These are phyloP conservation scores for Tylochromis polylepis DNA, from an alignment of 2,113 vertebrate species.

Conservation along the genomic window DNA sequence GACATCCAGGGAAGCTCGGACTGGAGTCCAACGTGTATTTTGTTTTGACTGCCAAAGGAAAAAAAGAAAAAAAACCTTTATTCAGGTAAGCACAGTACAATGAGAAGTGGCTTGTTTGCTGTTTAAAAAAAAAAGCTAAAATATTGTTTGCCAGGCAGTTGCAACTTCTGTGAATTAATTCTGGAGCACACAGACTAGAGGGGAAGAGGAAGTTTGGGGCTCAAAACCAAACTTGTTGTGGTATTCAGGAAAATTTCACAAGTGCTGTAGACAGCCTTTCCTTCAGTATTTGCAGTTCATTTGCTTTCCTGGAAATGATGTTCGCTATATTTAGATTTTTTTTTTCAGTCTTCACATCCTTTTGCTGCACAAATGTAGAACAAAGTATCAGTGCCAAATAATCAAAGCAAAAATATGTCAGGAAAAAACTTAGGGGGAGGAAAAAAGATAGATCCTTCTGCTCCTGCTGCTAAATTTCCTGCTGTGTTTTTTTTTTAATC, in stretches of 20 bases:
- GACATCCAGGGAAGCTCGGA: not conserved
- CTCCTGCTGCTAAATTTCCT: slow-evolving; percentile 11
- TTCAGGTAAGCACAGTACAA: not conserved
- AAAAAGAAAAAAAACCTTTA: not conserved
- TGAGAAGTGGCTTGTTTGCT: not conserved
- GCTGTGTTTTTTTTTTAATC: slow-evolving; percentile 18
- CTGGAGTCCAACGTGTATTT: not conserved
- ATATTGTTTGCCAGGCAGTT: not conserved
- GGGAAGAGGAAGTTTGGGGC: not conserved
- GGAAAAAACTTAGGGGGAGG: not conserved
- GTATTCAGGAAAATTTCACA: not conserved
- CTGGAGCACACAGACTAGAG: not conserved
- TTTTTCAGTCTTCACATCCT: not conserved
- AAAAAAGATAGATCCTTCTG: not conserved
- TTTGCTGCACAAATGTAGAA: not conserved
- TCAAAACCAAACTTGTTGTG: not conserved
- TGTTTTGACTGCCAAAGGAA: not conserved
- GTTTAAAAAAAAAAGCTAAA: not conserved
- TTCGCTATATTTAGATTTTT: not conserved
- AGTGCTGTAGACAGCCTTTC: not conserved
- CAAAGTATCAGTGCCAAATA: slow-evolving; percentile 2
- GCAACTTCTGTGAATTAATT: not conserved
- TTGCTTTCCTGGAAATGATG: not conserved
- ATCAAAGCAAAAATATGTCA: slow-evolving; percentile 18
- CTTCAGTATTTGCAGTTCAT: not conserved